These are phyloP conservation scores for Drosophila nannoptera DNA, from an alignment of 1,140 invertebrate genomes.

Conservation along the genomic window DNA sequence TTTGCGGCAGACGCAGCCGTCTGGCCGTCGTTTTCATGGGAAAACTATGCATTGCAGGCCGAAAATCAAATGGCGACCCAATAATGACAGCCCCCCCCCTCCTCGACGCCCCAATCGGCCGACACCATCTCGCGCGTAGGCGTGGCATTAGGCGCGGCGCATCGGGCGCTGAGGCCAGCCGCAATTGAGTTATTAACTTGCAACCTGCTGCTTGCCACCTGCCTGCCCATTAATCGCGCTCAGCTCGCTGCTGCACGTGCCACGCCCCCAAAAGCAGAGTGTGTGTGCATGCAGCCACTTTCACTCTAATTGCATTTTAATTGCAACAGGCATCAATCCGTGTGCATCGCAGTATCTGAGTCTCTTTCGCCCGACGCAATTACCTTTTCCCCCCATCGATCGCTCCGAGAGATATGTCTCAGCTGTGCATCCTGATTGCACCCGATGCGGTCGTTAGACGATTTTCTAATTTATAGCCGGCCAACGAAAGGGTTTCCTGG, in stretches of 20 bases:
- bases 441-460: conserved; percentile 19
- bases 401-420: not conserved
- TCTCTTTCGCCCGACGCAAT: conserved; percentile 17
- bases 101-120: not conserved
- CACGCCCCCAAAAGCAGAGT: not conserved
- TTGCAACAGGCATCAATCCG: conserved; percentile 38
- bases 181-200: too few species aligned
- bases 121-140: not conserved
- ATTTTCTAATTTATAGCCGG: conserved; percentile 7
- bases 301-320: conserved; percentile 70
- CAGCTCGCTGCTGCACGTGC: not conserved
- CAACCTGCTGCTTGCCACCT: too few species aligned
- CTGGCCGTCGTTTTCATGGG: conserved; percentile 45
- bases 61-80: not conserved
- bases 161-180: too few species aligned
- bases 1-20: conserved; percentile 6
- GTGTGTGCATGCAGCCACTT: conserved; percentile 27
- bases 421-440: conserved; percentile 17
- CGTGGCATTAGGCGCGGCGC: not conserved
- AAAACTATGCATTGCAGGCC: conserved; percentile 28
- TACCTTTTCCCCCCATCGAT: conserved; percentile 26
- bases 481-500: not conserved
- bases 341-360: conserved; percentile 7
- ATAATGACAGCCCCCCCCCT: too few species aligned
- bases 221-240: too few species aligned